These are phyloP conservation scores for Mamestra brassicae DNA, from an alignment of 2,888 invertebrate species.

Conservation along the genomic window DNA sequence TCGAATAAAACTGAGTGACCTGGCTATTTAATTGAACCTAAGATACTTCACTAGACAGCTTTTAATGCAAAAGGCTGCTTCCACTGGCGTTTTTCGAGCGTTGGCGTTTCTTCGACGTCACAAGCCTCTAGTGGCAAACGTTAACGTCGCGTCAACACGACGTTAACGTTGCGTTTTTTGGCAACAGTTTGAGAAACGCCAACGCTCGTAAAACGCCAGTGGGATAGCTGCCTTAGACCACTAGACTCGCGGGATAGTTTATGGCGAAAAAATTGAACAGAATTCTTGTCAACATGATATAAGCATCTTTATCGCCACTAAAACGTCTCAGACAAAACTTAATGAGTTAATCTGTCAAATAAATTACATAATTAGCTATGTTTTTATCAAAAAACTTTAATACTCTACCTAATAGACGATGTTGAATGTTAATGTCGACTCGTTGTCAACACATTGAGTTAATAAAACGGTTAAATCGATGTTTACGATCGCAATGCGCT, in stretches of 20 bases:
- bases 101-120: no score
- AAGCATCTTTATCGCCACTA: constrained; percentile 16
- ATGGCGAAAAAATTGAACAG: not conserved
- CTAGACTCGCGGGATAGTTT: not conserved
- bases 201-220: no score
- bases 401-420: not conserved
- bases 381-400: not conserved
- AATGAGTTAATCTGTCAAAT: constrained; percentile 25
- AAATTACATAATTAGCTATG: constrained; percentile 12
- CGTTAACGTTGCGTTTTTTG: no score
- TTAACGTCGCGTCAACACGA: no score
- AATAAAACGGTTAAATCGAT: constrained; percentile 22
- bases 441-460: constrained; percentile 14
- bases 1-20: no score
- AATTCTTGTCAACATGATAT: not conserved
- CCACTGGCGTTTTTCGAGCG: no score
- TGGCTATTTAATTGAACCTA: no score
- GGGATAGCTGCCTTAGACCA: no score
- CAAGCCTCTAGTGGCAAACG: no score
- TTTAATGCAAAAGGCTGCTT: no score
- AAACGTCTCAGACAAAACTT: not conserved
- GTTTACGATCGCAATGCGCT: constrained; percentile 18
- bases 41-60: no score
- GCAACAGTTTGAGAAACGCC: no score
- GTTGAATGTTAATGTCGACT: not conserved